Evolutionary conservation across 2,113 vertebrate species (phyloP), one percentile per base, ranked within the genome.

Genomic region (Notothenia rossii): DNA sequence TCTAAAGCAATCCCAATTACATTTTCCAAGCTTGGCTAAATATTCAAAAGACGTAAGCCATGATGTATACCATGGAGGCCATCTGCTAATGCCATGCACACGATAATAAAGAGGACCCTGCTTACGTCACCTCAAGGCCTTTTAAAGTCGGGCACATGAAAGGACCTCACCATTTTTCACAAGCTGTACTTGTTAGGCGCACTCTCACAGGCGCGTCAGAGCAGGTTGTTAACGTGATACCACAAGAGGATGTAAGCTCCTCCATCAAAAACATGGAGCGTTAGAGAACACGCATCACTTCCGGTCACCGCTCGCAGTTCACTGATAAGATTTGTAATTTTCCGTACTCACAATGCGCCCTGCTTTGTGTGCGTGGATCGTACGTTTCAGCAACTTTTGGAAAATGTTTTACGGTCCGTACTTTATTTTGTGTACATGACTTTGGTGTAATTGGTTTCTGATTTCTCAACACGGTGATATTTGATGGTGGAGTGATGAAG

Each of bases 311-410:
- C 81, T 84, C 66, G n/a, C 58, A 68, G 60, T 60, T 18, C 78
- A 64, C 58, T 59, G 80, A 84, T 79, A 78, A 64, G 62, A 64
- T 36, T 71, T 70, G 86, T 84, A 67, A 74, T 74, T 89, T 89
- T 89, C 84, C 83, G 76, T 53, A 9, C 6, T 43, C n/a, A 40
- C 48, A 55, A 48, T 25, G 45, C 10, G 11, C 18, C 46, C 17
- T 13, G 17, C 46, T 63, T 62, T 4, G 20, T 50, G 10, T 29
- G 4, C 10, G 25, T 25, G 29, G 36, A 5, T 40, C 36, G 36
- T 40, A 40, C 36, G 36, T 7, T 40, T 40, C 5, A 7, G 36
- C 36, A 40, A 40, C 36, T 25, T 25, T 25, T 25, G 25, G 25
- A 25, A 25, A 25, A 25, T 25, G 29, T 29, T 3, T 29, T 29